These are phyloP conservation scores for Ataeniobius toweri DNA, from an alignment of 2,797 vertebrate genomes.

Conservation along the genomic window DNA sequence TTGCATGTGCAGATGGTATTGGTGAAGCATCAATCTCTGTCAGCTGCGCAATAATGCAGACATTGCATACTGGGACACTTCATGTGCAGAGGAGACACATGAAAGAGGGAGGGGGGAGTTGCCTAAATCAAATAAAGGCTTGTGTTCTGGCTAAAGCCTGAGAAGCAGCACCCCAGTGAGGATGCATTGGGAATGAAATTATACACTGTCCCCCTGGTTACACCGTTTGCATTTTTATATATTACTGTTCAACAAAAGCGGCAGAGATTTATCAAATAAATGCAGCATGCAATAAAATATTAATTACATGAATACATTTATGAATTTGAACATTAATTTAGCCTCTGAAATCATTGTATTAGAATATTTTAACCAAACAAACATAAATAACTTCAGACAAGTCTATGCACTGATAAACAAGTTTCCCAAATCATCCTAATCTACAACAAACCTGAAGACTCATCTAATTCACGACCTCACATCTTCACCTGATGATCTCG, in stretches of 20 bases:
- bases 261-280: slow-evolving; percentile 65
- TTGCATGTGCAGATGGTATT: slow-evolving; percentile 75
- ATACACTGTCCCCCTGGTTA: slow-evolving; percentile 67
- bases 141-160: slow-evolving; percentile 70
- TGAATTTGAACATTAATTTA: neutral
- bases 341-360: neutral
- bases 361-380: neutral
- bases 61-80: slow-evolving; percentile 78
- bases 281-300: slow-evolving; percentile 63
- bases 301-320: slow-evolving; percentile 23
- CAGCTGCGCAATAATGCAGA: slow-evolving; percentile 78
- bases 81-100: slow-evolving; percentile 67
- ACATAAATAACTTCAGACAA: neutral
- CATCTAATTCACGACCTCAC: slow-evolving; percentile 27
- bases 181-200: slow-evolving; percentile 81
- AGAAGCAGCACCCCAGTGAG: slow-evolving; percentile 78
- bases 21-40: slow-evolving; percentile 76
- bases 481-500: slow-evolving; percentile 35
- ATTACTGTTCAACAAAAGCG: slow-evolving; percentile 66
- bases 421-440: slow-evolving; percentile 19
- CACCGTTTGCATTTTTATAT: slow-evolving; percentile 77
- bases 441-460: slow-evolving; percentile 19
- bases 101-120: slow-evolving; percentile 66
- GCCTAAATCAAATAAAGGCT: slow-evolving; percentile 80
- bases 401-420: slow-evolving; percentile 2